Base-by-base conservation (phyloP, 2,888 invertebrate genomes). In the Sicus ferrugineus region DNA sequence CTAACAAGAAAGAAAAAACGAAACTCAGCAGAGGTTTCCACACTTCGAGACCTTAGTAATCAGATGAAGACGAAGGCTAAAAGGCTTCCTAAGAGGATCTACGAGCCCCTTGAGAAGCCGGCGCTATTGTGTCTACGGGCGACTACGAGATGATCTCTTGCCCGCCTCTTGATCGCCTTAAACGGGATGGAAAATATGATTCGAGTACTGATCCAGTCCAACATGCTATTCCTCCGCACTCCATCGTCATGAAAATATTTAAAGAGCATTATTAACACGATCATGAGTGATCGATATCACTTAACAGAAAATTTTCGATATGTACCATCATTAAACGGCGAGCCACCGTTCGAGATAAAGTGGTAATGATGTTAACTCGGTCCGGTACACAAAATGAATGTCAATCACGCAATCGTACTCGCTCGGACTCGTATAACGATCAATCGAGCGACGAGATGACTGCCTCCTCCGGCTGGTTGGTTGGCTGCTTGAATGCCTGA, bases 91-190 rank as follows among this genome's bases (percentile, higher is more conserved):
- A 63, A 14, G 30, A 63, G 16, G 11, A 62, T 68, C 46, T 50
- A 11, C 28, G 26, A 30, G 21, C n/a, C 21, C 19, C 46, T 38
- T 1, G 46, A 28, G 23, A 34, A 31, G 65, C 31, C 52, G 69
- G 69, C 69, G 69, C 69, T 65, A 30, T 28, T 28, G 23, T 50
- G 65, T 69, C 69, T 69, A 31, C 59, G 56, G 28, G 23, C 23
- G 30, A 16, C 7, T n/a, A 42, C 65, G 21, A 31, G 38, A 54
- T 65, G 52, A 65, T 65, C 38, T 52, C 38, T 54, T 14, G 7
- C 30, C 65, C 30, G 14, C n/a, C n/a, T n/a, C n/a, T n/a, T 46
- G 50, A 50, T 64, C 58, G 31, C 16, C 58, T 30, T 7, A 31
- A n/a, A 16, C 58, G 9, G 19, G n/a, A 42, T 46, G 21, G 19